Percentiles rank a stretch among this genome's conserved stretches.
These are phyloP conservation scores for Priocnemis perturbator DNA, from an alignment of 2,888 invertebrate genomes.

Conservation along the genomic window DNA sequence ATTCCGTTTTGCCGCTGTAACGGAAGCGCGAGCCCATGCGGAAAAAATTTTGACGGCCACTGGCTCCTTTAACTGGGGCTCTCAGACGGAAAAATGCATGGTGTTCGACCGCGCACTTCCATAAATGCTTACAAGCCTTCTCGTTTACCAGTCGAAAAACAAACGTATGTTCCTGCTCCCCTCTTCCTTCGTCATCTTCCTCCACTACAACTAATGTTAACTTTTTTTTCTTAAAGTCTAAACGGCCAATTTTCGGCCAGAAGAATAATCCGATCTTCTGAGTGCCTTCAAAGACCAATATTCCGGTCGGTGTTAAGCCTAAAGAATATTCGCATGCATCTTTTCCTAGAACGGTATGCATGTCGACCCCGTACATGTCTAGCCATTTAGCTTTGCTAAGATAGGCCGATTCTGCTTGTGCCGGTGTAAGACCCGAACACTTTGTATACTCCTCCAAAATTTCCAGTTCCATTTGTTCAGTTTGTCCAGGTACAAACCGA, in stretches of 20 bases:
- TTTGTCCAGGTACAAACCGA: constrained; percentile 96
- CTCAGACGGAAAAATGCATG: constrained; percentile 98
- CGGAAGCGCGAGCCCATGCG: constrained; percentile 98
- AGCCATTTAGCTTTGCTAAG: constrained; percentile 97
- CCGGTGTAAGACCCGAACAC: constrained; percentile 91
- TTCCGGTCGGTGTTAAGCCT: constrained; percentile 98
- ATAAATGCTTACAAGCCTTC: constrained; percentile 99
- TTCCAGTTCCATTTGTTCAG: constrained; percentile 96
- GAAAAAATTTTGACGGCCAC: constrained; percentile 96
- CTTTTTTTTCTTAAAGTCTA: constrained; percentile 99
- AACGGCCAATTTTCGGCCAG: constrained; percentile 98
- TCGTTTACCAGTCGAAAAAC: constrained; percentile 97
- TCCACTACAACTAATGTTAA: constrained; percentile 97
- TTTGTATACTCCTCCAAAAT: constrained; percentile 95
- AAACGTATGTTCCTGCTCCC: constrained; percentile 98
- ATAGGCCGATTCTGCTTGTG: constrained; percentile 96
- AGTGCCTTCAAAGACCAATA: constrained; percentile 96
- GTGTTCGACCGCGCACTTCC: constrained; percentile 99
- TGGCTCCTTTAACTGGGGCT: constrained; percentile 91
- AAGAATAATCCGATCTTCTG: constrained; percentile 99
- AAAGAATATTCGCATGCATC: constrained; percentile 97
- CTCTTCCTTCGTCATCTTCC: constrained; percentile 95
- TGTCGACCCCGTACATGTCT: constrained; percentile 99
- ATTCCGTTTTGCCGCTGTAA: constrained; percentile 97
- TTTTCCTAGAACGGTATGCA: constrained; percentile 97